A percentile compares a stretch with the other conserved stretches of the same genome.
These are phyloP conservation scores for Tiliacea aurago DNA, from an alignment of 2,888 invertebrate species.

Conservation along the genomic window DNA sequence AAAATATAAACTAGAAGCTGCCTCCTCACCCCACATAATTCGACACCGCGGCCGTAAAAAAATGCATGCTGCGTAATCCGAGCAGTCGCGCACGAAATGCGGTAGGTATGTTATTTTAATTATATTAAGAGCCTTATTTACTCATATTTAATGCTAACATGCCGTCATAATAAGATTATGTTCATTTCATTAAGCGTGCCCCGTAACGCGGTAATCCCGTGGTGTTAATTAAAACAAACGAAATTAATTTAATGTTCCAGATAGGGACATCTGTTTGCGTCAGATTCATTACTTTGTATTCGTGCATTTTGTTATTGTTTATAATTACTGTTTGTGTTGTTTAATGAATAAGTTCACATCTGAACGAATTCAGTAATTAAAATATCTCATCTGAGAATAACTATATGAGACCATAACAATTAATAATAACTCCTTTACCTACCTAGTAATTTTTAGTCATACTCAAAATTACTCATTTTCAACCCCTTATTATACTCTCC, in stretches of 20 bases:
- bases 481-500: background rate
- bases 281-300: constrained; percentile 27
- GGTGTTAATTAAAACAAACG: constrained; percentile 57
- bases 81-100: constrained; percentile 27
- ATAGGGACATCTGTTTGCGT: constrained; percentile 33
- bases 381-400: background rate
- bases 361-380: background rate
- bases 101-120: constrained; percentile 46
- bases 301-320: constrained; percentile 16
- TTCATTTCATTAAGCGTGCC: constrained; percentile 61
- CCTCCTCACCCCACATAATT: constrained; percentile 25
- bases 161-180: constrained; percentile 57
- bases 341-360: constrained; percentile 1
- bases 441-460: background rate
- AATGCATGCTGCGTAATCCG: constrained; percentile 40
- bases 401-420: background rate
- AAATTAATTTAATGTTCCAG: constrained; percentile 48
- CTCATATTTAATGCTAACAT: constrained; percentile 45
- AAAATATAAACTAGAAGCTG: constrained; percentile 17
- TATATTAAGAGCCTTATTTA: constrained; percentile 51
- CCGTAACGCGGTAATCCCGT: constrained; percentile 51
- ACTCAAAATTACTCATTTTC: background rate
- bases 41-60: constrained; percentile 26
- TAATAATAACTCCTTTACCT: background rate
- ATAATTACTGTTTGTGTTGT: background rate